These are phyloP conservation scores for Boleophthalmus pectinirostris DNA, from an alignment of 2,113 vertebrate species.

Conservation along the genomic window DNA sequence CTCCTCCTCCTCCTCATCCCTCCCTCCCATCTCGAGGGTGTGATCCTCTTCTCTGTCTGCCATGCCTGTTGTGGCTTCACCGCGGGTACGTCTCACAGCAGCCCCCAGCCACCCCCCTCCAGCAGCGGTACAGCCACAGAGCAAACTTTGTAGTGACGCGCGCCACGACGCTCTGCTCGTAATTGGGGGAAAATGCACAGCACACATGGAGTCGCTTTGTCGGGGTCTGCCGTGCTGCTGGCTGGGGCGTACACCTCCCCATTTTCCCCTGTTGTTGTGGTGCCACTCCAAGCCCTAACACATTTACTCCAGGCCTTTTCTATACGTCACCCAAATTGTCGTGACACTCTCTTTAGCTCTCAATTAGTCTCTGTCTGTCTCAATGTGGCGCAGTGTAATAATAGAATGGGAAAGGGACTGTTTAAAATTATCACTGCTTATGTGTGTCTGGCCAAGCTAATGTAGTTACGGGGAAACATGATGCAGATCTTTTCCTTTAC, in stretches of 20 bases:
- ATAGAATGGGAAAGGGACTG: slow-evolving; percentile 30
- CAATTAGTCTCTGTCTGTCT: slow-evolving; percentile 23
- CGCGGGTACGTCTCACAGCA: slow-evolving; percentile 66
- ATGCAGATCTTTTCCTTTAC: slow-evolving; percentile 33
- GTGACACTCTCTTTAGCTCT: slow-evolving; percentile 31
- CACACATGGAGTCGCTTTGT: slow-evolving; percentile 72
- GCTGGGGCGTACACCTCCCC: slow-evolving; percentile 47
- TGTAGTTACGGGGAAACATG: slow-evolving; percentile 32
- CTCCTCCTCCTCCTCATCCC: slow-evolving; percentile 36
- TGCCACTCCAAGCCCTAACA: slow-evolving; percentile 47
- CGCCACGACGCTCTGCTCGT: slow-evolving; percentile 70
- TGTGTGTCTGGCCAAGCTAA: slow-evolving; percentile 24
- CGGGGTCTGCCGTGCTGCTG: slow-evolving; percentile 54
- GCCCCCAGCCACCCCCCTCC: slow-evolving; percentile 54
- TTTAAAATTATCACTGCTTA: neutral
- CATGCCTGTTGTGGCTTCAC: slow-evolving; percentile 68
- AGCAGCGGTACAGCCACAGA: slow-evolving; percentile 73
- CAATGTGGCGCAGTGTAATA: slow-evolving; percentile 16
- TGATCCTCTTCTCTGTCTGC: slow-evolving; percentile 62
- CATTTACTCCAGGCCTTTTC: slow-evolving; percentile 42
- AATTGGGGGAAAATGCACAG: slow-evolving; percentile 78
- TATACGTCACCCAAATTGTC: slow-evolving; percentile 47
- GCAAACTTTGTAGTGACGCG: slow-evolving; percentile 65
- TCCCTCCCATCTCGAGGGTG: slow-evolving; percentile 59
- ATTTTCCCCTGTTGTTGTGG: slow-evolving; percentile 69